A percentile compares a stretch with the other conserved stretches of the same genome.
phyloP scores from a whole-genome alignment of 2,888 invertebrate species.

The Syrphus vitripennis region DNA sequence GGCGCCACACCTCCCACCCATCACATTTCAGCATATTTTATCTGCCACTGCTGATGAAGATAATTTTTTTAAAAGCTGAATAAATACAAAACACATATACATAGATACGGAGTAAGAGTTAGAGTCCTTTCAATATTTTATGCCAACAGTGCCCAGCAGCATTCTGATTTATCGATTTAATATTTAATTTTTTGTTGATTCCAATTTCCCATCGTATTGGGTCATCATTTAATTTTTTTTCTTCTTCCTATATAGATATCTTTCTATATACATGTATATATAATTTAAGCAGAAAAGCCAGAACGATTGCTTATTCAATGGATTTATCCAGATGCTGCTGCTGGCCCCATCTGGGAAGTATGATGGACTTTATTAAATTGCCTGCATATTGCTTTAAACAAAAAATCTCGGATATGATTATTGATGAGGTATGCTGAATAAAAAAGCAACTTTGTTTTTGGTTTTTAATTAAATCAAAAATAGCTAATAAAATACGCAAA shows the following conservation, averaged over 20 bases:
- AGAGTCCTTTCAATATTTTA: neutral
- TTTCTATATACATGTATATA: no score
- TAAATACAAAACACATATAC: no score
- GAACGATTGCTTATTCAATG: neutral
- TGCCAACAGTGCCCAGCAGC: neutral
- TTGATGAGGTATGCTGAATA: neutral
- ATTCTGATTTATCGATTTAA: conserved; percentile 15
- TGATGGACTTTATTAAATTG: neutral
- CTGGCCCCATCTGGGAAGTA: neutral
- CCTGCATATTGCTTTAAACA: neutral
- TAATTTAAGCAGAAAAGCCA: no score
- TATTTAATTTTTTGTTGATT: conserved; percentile 10
- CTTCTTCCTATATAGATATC: neutral
- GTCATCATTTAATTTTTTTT: neutral
- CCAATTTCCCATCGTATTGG: neutral
- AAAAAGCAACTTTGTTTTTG: neutral
- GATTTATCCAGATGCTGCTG: neutral
- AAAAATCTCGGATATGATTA: neutral
- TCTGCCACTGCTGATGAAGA: neutral
- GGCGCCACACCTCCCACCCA: neutral
- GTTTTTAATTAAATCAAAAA: neutral
- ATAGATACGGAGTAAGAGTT: no score
- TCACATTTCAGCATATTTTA: no score
- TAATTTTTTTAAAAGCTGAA: neutral
- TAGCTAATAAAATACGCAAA: neutral